Evolutionary conservation across 30 jellyfish, hydroid and myxozoan species (phyloP), one percentile per base, ranked within the genome.

Genomic region (Catostylus mosaicus): DNA sequence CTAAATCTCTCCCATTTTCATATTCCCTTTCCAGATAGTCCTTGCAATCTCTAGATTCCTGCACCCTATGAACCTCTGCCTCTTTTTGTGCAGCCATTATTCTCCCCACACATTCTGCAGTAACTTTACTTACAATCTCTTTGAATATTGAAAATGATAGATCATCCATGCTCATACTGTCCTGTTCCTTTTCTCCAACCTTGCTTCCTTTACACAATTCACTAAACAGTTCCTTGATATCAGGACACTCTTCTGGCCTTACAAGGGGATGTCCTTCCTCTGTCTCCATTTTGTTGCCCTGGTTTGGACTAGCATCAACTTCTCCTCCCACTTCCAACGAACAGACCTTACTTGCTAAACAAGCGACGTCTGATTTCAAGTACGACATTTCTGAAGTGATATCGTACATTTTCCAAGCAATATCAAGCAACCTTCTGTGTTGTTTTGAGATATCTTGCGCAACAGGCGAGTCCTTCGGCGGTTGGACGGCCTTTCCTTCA

Each of bases 371-470:
- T 20, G 52, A 71, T 73, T 65, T 75, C 78, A 84, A 84, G 30
- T 62, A 45, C 45, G 68, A 52, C 84, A 84, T 68, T 54, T 84
- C 95, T 34, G 88, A 46, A 0, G 95, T 64, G 52, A 84, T 46
- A 43, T 84, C 95, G 50, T 84, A 84, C 33, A 84, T 56, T 36
- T 74, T 84, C 95, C 95, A 84, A 3, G 95, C 95, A 7, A 84
- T 86, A 36, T 84, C 80, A 22, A 84, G 80, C 11, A 84, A 38
- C 38, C 79, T 40, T 40, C 95, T 37, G 11, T 74, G 87, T 36
- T 74, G 63, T 12, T 16, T 43, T 19, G 77, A 67, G 38, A 36
- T 31, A 10, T 69, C 72, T 40, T 33, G 64, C 50, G 74, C 14
- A 33, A 18, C 71, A 56, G 6, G 38, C 38, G 18, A 22, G 18